Evolutionary conservation across 64 coral and sea anemone species (phyloP), one percentile per base, ranked within the genome.

Genomic region (Montipora efflorescens): DNA sequence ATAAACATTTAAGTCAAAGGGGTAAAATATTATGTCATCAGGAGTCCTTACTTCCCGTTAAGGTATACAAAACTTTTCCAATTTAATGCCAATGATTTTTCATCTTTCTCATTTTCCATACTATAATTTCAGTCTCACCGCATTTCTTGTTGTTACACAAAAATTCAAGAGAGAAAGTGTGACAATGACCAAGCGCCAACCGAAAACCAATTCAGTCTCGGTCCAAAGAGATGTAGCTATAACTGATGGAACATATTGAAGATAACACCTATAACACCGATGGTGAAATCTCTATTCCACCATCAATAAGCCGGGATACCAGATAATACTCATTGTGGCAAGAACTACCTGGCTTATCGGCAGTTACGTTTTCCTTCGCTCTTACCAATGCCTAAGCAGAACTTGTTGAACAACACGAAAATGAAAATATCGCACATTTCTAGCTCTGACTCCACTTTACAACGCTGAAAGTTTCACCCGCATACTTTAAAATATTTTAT

Each of bases 401-500:
- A 47, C 19, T 86, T 86, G 82, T 86, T 86, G 70, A 86, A 86
- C 82, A 22, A 86, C 18, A 0, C 3, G 19, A 14, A 81, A 81
- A 64, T 14, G 13, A 64, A 11, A 15, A 64, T 12, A 12, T 12
- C 61, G 13, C 61, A 15, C 13, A 12, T 12, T 64, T 64, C 4
- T 11, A 11, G 61, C 4, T 2, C 14, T 7, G 1, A 14, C 61
- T 64, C 14, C 13, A 16, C 14, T 64, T 14, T 12, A 3, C 14
- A 4, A 14, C 14, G 61, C 4, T 64, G 14, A 12, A 15, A 64
- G 61, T 4, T 64, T 16, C 61, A 64, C 14, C 14, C 13, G 19
- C 66, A 71, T 14, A 1, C 14, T 68, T 71, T 47, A 13, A 13
- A 71, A 71, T 12, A 50, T 50, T 71, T 67, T 18, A 57, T 46